Evolutionary conservation across 2,113 vertebrate species (phyloP), one percentile per base, ranked within the genome.

Genomic region (Zosterops japonicus): DNA sequence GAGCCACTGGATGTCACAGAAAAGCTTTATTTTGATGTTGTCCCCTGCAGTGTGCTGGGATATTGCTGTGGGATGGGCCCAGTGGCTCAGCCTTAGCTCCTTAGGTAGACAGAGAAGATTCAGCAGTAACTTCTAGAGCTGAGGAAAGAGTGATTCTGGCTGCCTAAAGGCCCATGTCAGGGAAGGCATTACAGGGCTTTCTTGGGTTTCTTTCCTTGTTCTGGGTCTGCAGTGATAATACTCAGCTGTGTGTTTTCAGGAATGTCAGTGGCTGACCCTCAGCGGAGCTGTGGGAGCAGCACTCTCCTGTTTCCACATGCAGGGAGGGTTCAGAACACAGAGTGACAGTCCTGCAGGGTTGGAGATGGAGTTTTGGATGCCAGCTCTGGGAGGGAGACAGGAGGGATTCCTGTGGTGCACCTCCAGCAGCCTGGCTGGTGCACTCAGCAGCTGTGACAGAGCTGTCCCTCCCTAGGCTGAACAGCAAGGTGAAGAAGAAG

Each of bases 401-500:
- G 47, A 77, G 42, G 33, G 33, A 23, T 55, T 14, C 23, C 41
- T 0, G 0, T 46, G 57, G 22, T 27, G 41, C 49, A 28, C 22
- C n/a, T 46, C 21, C 81, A 74, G 69, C 81, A 60, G 20, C 24
- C 46, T 56, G 72, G 27, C 57, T 79, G 76, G 13, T 14, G 8
- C 33, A 8, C 33, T 6, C 25, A 3, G 70, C 78, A 12, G 56
- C 61, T 60, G 53, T 94, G 67, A 96, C 70, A 42, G 71, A 63
- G 29, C 59, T 56, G 64, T 74, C 88, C 42, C 47, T 94, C 76
- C 70, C 63, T 61, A 99, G 99, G 80, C 96, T 99, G 52, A 99
- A 99, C 17, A 93, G 98, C 96, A 99, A 99, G 96, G 99, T 99
- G 65, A 99, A 98, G 97, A 99, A 99, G 98, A 99, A 90, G 97